Conservation (phyloP, 2,113 vertebrate species). For the Orycteropus afer region DNA sequence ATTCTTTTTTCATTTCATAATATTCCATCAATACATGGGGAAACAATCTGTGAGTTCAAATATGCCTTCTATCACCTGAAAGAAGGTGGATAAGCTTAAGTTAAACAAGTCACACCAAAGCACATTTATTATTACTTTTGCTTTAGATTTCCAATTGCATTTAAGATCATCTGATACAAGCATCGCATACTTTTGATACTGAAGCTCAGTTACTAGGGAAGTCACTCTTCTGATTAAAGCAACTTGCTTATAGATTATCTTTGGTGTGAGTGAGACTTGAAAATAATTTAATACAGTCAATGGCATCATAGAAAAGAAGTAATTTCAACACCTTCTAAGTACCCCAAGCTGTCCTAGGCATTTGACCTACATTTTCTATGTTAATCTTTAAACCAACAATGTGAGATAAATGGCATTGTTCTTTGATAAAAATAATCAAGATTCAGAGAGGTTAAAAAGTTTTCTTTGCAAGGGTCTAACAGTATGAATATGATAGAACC, state of each 20-base stretch:
- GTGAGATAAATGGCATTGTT: not conserved
- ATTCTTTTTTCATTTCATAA: slow-evolving; percentile 3
- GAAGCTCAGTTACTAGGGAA: not conserved
- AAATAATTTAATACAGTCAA: not conserved
- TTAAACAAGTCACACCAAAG: not conserved
- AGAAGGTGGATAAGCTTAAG: not conserved
- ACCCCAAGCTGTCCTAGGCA: not conserved
- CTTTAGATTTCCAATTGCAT: not conserved
- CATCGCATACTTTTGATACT: not conserved
- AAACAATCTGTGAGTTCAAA: not conserved
- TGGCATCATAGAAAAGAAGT: not conserved
- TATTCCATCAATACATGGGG: not conserved
- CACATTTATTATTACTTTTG: not conserved
- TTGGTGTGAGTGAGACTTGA: not conserved
- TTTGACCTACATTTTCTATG: not conserved
- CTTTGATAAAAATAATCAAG: not conserved
- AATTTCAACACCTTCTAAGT: not conserved
- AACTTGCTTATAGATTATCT: not conserved
- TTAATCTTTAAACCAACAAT: not conserved
- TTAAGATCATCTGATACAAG: not conserved
- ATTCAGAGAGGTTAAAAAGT: not conserved
- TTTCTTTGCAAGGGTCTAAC: not conserved
- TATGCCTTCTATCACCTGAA: not conserved
- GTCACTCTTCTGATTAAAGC: not conserved
- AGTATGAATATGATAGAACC: not conserved